Evolutionary conservation across 2,888 invertebrate species (phyloP).

Genomic region (Gari tellinella): DNA sequence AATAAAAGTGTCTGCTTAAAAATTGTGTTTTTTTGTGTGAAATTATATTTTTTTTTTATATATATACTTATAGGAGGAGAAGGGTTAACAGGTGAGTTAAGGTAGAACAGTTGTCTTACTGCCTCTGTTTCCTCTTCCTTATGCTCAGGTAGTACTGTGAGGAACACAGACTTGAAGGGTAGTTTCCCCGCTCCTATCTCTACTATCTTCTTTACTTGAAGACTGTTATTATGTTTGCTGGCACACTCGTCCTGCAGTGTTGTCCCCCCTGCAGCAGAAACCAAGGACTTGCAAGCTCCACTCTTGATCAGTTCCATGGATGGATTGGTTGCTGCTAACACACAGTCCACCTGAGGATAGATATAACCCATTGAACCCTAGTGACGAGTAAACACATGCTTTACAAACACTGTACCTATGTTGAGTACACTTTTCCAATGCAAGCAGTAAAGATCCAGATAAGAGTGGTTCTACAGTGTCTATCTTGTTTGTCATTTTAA

Average conservation of each 20-base stretch:
- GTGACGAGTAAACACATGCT: no score
- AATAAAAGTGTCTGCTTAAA: no score
- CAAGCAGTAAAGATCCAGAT: no score
- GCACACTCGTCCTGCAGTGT: slow-evolving; percentile 40
- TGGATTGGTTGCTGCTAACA: slow-evolving; percentile 19
- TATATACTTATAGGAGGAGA: background rate
- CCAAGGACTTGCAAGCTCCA: slow-evolving; percentile 47
- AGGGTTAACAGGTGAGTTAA: no score
- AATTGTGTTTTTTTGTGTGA: background rate
- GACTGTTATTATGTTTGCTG: slow-evolving; percentile 25
- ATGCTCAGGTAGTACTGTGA: slow-evolving; percentile 39
- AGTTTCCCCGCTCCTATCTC: slow-evolving; percentile 41
- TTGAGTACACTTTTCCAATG: no score
- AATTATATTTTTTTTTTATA: background rate
- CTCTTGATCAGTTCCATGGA: slow-evolving; percentile 37
- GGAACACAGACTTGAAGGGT: slow-evolving; percentile 35
- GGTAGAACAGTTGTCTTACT: background rate
- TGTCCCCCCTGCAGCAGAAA: slow-evolving; percentile 31
- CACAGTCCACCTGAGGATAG: no score
- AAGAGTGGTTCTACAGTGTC: no score
- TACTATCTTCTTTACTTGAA: slow-evolving; percentile 32
- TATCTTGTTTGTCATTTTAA: no score
- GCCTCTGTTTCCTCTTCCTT: background rate
- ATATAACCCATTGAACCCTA: no score
- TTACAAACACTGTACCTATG: no score